Conservation (phyloP, 2,113 vertebrate species). For the Cynocephalus volans region DNA sequence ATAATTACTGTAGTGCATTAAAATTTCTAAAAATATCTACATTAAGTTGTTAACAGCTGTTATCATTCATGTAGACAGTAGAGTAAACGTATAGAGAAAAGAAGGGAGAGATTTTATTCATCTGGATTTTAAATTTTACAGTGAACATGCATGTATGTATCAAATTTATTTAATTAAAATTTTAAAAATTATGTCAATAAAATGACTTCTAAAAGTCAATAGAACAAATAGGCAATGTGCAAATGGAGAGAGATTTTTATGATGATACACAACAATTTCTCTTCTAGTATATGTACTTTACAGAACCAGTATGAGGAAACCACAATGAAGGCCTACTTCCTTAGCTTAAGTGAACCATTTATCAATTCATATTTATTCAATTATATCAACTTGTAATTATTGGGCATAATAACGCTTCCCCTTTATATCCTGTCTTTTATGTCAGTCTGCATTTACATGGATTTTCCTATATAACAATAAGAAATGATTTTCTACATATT, state of each 20-base stretch:
- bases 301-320: constrained; percentile 3
- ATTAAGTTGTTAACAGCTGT: not conserved
- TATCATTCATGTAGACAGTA: not conserved
- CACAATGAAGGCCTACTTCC: not conserved
- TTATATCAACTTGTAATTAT: not conserved
- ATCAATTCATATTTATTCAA: not conserved
- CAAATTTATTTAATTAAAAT: not conserved
- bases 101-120: not conserved
- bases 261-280: not conserved
- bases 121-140: not conserved
- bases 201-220: not conserved
- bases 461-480: not conserved
- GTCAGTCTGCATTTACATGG: not conserved
- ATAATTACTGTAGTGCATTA: not conserved
- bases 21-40: not conserved
- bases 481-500: not conserved
- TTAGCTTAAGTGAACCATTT: not conserved
- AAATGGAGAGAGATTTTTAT: not conserved
- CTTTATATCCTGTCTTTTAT: not conserved
- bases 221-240: not conserved
- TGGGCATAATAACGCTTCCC: not conserved
- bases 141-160: not conserved
- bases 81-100: not conserved
- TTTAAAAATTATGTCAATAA: not conserved
- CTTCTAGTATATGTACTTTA: not conserved